Evolutionary conservation across 2,113 vertebrate genomes (phyloP).

Genomic region (Eulemur macaco): DNA sequence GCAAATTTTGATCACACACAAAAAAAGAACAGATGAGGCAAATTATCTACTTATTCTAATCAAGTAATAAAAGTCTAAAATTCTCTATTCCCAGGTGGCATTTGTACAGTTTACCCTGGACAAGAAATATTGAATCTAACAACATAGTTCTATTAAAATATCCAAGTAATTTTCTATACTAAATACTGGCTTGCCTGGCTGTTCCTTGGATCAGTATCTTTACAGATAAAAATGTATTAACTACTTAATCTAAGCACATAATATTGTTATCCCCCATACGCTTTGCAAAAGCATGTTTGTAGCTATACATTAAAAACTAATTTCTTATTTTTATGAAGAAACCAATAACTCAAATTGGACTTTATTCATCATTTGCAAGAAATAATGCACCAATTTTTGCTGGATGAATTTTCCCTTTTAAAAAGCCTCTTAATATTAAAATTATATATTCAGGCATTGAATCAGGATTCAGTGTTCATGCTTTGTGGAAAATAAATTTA

Average conservation of each 20-base stretch:
- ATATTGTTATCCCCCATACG: neutral
- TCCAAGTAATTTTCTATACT: neutral
- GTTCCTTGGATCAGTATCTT: neutral
- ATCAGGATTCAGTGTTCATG: neutral
- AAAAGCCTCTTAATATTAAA: neutral
- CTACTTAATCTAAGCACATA: neutral
- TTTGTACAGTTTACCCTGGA: neutral
- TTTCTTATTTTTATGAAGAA: neutral
- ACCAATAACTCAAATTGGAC: neutral
- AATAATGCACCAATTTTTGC: neutral
- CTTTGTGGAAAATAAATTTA: neutral
- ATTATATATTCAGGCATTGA: neutral
- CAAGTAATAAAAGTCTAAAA: constrained; percentile 49
- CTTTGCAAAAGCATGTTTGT: neutral
- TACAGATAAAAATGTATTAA: constrained; percentile 14
- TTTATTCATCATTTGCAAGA: neutral
- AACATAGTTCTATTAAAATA: constrained; percentile 43
- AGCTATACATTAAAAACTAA: neutral
- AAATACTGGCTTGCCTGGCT: neutral
- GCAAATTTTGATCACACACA: constrained; percentile 53
- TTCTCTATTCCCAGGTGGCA: neutral
- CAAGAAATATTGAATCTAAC: neutral
- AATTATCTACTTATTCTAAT: constrained; percentile 59
- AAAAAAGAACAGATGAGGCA: neutral
- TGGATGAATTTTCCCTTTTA: neutral